Conservation (phyloP, 1,140 invertebrate species). For the Caenorhabditis tropicalis region DNA sequence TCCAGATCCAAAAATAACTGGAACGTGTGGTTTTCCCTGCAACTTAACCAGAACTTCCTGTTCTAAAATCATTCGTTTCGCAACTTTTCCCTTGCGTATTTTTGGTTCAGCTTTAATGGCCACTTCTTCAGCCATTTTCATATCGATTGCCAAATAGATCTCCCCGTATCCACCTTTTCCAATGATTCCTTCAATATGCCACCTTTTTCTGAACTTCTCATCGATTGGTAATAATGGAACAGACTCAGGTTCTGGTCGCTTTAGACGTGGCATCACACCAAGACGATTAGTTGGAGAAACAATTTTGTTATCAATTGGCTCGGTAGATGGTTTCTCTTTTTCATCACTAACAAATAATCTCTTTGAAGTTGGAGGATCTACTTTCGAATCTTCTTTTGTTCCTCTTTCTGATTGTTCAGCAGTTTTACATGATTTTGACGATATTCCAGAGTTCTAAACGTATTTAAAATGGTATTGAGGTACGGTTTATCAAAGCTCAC, state of each 20-base stretch:
- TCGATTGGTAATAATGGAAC: slow-evolving; percentile 39
- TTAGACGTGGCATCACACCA: slow-evolving; percentile 9
- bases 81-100: slow-evolving; percentile 89
- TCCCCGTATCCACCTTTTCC: slow-evolving; percentile 99
- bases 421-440: neutral
- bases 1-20: slow-evolving; percentile 59
- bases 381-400: neutral
- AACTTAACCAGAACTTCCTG: slow-evolving; percentile 91
- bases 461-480: neutral
- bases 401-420: neutral
- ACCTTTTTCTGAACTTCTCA: slow-evolving; percentile 52
- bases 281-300: neutral
- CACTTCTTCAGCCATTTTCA: slow-evolving; percentile 81
- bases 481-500: neutral
- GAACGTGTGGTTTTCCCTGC: slow-evolving; percentile 76
- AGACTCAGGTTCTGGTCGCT: neutral
- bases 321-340: neutral
- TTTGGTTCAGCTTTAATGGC: slow-evolving; percentile 97
- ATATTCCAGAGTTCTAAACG: neutral
- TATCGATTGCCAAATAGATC: slow-evolving; percentile 95
- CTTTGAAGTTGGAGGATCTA: neutral
- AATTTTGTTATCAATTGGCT: neutral
- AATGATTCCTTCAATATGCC: slow-evolving; percentile 79
- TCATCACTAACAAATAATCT: too few species aligned
- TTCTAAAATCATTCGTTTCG: slow-evolving; percentile 91